These are phyloP conservation scores for Seira sanloemensis DNA, from an alignment of 2,888 invertebrate species.

Conservation along the genomic window DNA sequence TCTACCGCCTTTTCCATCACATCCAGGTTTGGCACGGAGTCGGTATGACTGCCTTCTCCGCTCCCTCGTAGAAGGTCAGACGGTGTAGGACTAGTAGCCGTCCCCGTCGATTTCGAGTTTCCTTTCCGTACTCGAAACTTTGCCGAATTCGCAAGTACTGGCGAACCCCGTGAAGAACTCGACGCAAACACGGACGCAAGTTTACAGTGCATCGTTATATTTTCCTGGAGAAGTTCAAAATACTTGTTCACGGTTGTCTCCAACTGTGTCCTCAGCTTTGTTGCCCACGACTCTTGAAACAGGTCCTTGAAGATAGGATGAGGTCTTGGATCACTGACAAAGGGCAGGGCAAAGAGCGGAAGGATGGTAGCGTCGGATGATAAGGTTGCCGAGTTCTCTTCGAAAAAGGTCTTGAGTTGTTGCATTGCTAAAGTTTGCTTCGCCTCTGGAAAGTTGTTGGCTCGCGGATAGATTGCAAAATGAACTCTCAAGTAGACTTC, in stretches of 20 bases:
- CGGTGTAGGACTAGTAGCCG: neutral
- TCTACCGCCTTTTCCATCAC: slow-evolving; percentile 16
- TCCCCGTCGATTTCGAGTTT: neutral
- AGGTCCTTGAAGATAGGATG: slow-evolving; percentile 79
- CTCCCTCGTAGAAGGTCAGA: neutral
- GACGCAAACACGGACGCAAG: slow-evolving; percentile 49
- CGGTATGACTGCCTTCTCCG: neutral
- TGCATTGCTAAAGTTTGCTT: slow-evolving; percentile 65
- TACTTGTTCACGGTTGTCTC: slow-evolving; percentile 70
- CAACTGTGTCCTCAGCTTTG: slow-evolving; percentile 67
- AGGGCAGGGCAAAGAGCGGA: slow-evolving; percentile 79
- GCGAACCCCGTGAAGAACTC: neutral
- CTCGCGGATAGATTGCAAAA: slow-evolving; percentile 69
- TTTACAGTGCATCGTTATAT: slow-evolving; percentile 68
- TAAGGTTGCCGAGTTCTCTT: slow-evolving; percentile 76
- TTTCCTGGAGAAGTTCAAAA: slow-evolving; percentile 70
- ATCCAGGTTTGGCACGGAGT: neutral
- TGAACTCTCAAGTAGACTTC: slow-evolving; percentile 72
- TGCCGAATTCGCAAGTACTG: too few relatives aligned
- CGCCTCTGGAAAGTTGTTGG: slow-evolving; percentile 60
- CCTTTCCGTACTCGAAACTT: too few relatives aligned
- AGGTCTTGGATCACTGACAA: slow-evolving; percentile 78
- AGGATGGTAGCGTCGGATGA: slow-evolving; percentile 78
- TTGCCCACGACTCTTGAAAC: slow-evolving; percentile 68
- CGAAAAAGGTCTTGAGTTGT: slow-evolving; percentile 75